These are phyloP conservation scores for Bhutanitis thaidina DNA, from an alignment of 2,888 invertebrate genomes.

Conservation along the genomic window DNA sequence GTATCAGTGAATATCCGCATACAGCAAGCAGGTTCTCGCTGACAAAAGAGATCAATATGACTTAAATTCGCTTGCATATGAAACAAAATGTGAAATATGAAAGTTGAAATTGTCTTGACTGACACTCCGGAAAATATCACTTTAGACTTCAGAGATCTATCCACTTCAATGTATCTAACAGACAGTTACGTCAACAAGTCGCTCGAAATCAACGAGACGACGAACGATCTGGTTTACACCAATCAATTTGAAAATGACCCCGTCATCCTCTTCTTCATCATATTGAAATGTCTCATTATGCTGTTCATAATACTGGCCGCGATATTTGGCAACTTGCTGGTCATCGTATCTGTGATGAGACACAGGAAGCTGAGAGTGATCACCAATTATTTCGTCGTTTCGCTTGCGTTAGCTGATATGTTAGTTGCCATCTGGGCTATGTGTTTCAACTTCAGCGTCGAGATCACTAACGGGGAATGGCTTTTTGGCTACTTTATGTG, in stretches of 20 bases:
- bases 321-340: slow-evolving; percentile 92
- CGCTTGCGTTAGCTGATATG: slow-evolving; percentile 95
- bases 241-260: slow-evolving; percentile 63
- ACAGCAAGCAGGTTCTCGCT: slow-evolving; percentile 32
- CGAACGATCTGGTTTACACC: slow-evolving; percentile 54
- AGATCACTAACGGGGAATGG: slow-evolving; percentile 91
- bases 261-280: slow-evolving; percentile 80
- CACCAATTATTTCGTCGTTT: slow-evolving; percentile 97
- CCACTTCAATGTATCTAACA: slow-evolving; percentile 71
- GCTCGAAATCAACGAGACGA: slow-evolving; percentile 54
- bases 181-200: slow-evolving; percentile 57
- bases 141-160: slow-evolving; percentile 55
- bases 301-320: slow-evolving; percentile 92
- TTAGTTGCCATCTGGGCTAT: slow-evolving; percentile 96
- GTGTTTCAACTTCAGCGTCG: slow-evolving; percentile 95
- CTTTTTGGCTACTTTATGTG: slow-evolving; percentile 95
- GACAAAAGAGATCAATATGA: no score
- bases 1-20: slow-evolving; percentile 27
- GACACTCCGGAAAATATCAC: slow-evolving; percentile 51
- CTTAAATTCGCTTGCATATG: no score
- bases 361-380: slow-evolving; percentile 86
- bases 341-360: slow-evolving; percentile 89
- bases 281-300: slow-evolving; percentile 90
- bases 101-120: slow-evolving; percentile 48
- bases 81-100: slow-evolving; percentile 57